Evolutionary conservation across 1,140 invertebrate genomes (phyloP).

Genomic region (Drosophila triauraria): DNA sequence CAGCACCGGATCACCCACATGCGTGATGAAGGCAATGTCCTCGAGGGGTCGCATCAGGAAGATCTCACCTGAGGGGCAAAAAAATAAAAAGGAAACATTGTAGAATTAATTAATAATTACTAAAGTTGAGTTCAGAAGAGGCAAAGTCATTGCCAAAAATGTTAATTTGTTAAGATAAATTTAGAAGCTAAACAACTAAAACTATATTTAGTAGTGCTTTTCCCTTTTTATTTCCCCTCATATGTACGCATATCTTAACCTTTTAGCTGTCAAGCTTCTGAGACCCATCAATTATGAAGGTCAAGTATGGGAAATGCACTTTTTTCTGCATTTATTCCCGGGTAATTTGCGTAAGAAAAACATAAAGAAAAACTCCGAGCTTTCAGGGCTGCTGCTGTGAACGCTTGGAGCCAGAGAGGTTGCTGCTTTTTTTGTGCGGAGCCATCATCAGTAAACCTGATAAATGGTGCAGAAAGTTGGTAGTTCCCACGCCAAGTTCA

Average conservation of each 20-base stretch:
- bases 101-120: neutral
- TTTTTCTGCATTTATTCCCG: conserved; percentile 15
- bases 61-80: conserved; percentile 88
- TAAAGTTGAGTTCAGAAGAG: neutral
- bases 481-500: conserved; percentile 51
- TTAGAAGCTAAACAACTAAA: neutral
- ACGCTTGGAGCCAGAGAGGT: conserved; percentile 15
- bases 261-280: neutral
- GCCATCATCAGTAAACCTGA: conserved; percentile 45
- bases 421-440: conserved; percentile 11
- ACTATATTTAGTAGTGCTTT: neutral
- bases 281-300: conserved; percentile 32
- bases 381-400: conserved; percentile 17
- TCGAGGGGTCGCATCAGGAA: conserved; percentile 90
- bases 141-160: neutral
- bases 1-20: conserved; percentile 91
- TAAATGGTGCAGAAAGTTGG: conserved; percentile 49
- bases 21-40: conserved; percentile 91
- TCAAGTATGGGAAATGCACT: conserved; percentile 37
- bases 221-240: neutral
- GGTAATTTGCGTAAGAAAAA: conserved; percentile 42
- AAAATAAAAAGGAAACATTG: neutral
- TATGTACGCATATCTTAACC: neutral
- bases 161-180: neutral
- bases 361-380: conserved; percentile 22